Percentiles rank a stretch among this genome's conserved stretches.
These are phyloP conservation scores for Ficedula albicollis DNA, from an alignment of 2,797 vertebrate genomes.

Conservation along the genomic window DNA sequence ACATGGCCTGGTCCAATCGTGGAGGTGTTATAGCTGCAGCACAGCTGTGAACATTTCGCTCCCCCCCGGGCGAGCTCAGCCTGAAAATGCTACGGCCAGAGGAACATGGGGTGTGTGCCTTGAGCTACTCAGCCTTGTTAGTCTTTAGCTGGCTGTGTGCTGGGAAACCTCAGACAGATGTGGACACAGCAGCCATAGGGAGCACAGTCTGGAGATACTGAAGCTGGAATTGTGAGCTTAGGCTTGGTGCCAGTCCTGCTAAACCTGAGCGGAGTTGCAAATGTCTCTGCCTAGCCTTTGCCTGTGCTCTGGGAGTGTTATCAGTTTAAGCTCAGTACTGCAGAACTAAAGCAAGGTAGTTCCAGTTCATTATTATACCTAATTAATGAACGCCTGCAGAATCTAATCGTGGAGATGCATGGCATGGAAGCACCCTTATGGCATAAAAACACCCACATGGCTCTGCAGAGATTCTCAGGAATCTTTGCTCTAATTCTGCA, in stretches of 20 bases:
- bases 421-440: neutral
- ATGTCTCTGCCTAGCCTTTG: neutral
- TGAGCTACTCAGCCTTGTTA: neutral
- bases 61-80: neutral
- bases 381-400: neutral
- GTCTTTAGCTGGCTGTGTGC: neutral
- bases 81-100: neutral
- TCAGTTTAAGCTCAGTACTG: neutral
- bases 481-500: neutral
- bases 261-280: neutral
- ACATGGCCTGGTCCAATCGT: rapidly evolving
- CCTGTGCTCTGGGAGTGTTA: neutral
- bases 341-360: neutral
- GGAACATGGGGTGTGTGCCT: neutral
- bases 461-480: neutral
- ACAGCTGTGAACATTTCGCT: rapidly evolving
- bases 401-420: neutral
- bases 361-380: neutral
- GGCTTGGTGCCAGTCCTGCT: neutral
- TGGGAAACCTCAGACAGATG: neutral
- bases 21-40: neutral
- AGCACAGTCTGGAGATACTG: neutral
- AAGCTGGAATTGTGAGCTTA: neutral
- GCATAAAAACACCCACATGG: neutral
- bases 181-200: neutral